Conservation (phyloP, 2,113 vertebrate species). For the Embiotoca jacksoni region DNA sequence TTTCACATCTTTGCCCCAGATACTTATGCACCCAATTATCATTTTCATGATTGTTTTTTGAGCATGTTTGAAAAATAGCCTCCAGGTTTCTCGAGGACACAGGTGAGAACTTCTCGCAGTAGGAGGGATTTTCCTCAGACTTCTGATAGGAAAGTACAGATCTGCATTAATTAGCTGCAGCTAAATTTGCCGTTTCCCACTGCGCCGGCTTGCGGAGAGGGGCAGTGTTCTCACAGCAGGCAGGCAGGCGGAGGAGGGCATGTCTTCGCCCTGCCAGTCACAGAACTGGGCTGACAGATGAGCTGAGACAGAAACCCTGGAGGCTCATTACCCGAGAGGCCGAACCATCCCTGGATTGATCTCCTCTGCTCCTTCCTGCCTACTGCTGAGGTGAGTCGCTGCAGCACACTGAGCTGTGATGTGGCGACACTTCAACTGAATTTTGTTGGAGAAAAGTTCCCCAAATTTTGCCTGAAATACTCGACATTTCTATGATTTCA, state of each 20-base stretch:
- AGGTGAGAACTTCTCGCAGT: constrained; percentile 41
- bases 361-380: constrained; percentile 22
- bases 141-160: constrained; percentile 38
- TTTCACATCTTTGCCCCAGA: constrained; percentile 4
- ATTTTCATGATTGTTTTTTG: constrained; percentile 27
- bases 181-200: constrained; percentile 50
- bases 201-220: constrained; percentile 19
- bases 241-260: constrained; percentile 15
- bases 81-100: constrained; percentile 10
- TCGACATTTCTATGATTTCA: background rate
- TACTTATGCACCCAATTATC: constrained; percentile 2
- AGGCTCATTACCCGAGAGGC: constrained; percentile 64
- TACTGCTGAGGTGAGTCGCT: constrained; percentile 16
- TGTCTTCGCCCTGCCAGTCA: constrained; percentile 58
- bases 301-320: constrained; percentile 37
- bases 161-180: constrained; percentile 61
- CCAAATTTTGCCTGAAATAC: background rate
- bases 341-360: constrained; percentile 31
- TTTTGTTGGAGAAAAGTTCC: constrained; percentile 2
- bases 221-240: constrained; percentile 43
- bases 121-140: constrained; percentile 7
- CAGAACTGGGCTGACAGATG: constrained; percentile 51
- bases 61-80: constrained; percentile 16
- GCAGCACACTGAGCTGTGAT: constrained; percentile 27
- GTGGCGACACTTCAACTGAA: background rate